Evolutionary conservation across 2,113 vertebrate species (phyloP), one percentile per base, ranked within the genome.

Genomic region (Thamnophis sirtalis): DNA sequence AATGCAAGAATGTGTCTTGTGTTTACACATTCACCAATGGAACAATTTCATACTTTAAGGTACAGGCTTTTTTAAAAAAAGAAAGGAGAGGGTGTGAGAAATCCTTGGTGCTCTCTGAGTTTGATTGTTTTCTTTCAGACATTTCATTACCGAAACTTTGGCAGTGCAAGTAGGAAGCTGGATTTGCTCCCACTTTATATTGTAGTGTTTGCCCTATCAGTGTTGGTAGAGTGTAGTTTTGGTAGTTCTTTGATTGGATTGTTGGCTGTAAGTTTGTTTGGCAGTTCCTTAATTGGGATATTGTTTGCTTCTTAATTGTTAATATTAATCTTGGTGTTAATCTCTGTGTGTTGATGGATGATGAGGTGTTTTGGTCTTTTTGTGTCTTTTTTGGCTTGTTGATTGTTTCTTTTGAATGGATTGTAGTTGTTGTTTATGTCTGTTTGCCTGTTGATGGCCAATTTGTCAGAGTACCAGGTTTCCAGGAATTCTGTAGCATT

Each of bases 1-100:
- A 97, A 93, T 99, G 99, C 96, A 98, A 97, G 95, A 99, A 99
- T 0, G 97, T 99, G 84, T 99, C 99, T 89, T 99, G 99, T 94
- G 95, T 98, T 85, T 96, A 98, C 91, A 97, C 97, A 87, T 98
- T 98, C 91, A 98, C 98, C 91, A 99, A 99, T 0, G 98, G 98
- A 89, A 99, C 98, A 15, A 86, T 97, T 11, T 93, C 95, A 54
- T 97, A 97, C 93, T 98, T 98, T 92, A 98, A 98, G 98, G 99
- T 99, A 95, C 93, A 94, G 43, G 0, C 51, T 21, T 11, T 51
- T 93, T 68, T 1, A 43, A 43, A 43, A 43, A 53, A 89, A 88
- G 54, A 90, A 88, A 28, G 86, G 48, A 91, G 43, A 60, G 9
- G 8, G 3, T 68, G 11, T 68, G 63, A n/a, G 11, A 68, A 11